Evolutionary conservation across 2,113 vertebrate genomes (phyloP).

Genomic region (Cisticola juncidis): DNA sequence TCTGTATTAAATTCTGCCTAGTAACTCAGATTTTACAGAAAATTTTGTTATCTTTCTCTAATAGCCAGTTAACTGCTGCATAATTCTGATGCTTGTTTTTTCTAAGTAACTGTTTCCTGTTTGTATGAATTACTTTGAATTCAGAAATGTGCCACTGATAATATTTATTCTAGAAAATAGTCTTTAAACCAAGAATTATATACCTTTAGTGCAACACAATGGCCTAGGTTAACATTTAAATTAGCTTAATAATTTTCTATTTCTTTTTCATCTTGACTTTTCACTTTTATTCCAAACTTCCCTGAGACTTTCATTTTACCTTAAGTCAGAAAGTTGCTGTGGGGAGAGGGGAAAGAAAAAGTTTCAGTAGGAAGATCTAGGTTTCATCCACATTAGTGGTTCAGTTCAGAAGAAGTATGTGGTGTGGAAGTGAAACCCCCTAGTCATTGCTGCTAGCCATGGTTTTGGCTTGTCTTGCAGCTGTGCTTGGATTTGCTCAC

Average conservation of each 20-base stretch:
- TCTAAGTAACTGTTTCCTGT: background rate
- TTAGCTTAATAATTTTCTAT: background rate
- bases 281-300: background rate
- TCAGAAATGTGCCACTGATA: background rate
- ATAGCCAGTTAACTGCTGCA: background rate
- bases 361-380: background rate
- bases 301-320: background rate
- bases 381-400: background rate
- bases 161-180: background rate
- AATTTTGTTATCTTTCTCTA: background rate
- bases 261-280: background rate
- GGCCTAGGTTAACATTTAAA: background rate
- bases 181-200: background rate
- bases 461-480: background rate
- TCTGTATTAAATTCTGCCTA: background rate
- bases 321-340: background rate
- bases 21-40: background rate
- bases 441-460: background rate
- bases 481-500: background rate
- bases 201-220: background rate
- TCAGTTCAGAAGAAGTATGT: background rate
- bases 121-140: background rate
- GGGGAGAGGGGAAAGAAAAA: background rate
- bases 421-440: background rate
- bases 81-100: background rate